A percentile compares a stretch with the other conserved stretches of the same genome.
phyloP scores from a whole-genome alignment of 2,888 invertebrate species.

The Sminthurides aquaticus region DNA sequence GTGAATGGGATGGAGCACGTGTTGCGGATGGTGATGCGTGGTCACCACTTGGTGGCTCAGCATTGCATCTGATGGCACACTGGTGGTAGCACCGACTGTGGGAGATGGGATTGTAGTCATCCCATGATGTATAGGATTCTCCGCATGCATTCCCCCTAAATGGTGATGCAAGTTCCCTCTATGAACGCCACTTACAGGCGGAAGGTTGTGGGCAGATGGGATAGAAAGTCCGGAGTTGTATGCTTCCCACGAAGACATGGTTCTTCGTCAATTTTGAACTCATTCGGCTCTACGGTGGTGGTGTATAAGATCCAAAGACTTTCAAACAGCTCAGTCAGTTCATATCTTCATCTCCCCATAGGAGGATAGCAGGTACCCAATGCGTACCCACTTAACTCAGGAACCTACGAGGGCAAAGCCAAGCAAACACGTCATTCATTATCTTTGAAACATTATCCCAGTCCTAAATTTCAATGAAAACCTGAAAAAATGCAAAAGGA shows the following conservation, averaged over 20 bases:
- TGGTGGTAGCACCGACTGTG: not conserved
- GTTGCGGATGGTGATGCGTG: constrained; percentile 21
- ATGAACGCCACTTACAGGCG: constrained; percentile 17
- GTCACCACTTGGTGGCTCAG: not conserved
- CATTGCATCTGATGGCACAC: constrained; percentile 4
- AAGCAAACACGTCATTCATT: too few relatives aligned
- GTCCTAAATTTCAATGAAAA: too few relatives aligned
- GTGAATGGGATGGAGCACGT: constrained; percentile 14
- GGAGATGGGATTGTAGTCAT: constrained; percentile 22
- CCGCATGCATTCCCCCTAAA: not conserved
- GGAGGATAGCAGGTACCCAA: too few relatives aligned
- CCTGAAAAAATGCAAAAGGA: too few relatives aligned
- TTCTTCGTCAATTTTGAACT: constrained; percentile 5
- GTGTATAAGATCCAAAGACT: not conserved
- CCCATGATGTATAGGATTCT: constrained; percentile 6
- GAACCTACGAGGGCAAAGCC: too few relatives aligned
- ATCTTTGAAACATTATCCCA: too few relatives aligned
- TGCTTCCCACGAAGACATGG: constrained; percentile 25
- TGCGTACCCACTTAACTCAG: too few relatives aligned
- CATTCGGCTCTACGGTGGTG: constrained; percentile 1
- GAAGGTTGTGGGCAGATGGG: constrained; percentile 12
- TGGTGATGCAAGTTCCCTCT: constrained; percentile 18
- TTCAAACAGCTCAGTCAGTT: not conserved
- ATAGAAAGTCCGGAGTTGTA: constrained; percentile 16
- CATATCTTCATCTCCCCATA: not conserved